Conservation (phyloP, 1,140 invertebrate species). For the Heliconius eleuchia region DNA sequence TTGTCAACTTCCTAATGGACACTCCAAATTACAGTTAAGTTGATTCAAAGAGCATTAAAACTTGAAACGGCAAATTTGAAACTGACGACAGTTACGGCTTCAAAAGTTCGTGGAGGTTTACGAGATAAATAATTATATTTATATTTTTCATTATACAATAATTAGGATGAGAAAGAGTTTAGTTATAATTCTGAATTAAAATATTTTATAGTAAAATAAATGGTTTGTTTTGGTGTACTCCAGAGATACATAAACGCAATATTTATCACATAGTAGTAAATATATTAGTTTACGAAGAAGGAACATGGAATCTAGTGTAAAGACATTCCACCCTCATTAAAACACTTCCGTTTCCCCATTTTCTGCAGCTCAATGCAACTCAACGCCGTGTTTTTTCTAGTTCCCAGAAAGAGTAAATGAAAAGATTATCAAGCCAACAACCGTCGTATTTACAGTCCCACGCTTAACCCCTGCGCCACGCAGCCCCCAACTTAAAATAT, state of each 20-base stretch:
- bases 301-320: too few relatives aligned
- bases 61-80: slow-evolving; percentile 26
- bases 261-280: too few relatives aligned
- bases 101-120: slow-evolving; percentile 38
- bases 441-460: too few relatives aligned
- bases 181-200: not conserved
- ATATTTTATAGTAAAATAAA: not conserved
- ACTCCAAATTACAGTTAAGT: slow-evolving; percentile 39
- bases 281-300: too few relatives aligned
- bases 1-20: slow-evolving; percentile 40
- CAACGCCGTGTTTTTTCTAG: too few relatives aligned
- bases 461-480: too few relatives aligned
- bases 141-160: slow-evolving; percentile 30
- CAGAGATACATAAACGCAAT: not conserved
- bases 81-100: slow-evolving; percentile 36
- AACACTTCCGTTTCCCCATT: too few relatives aligned
- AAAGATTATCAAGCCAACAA: too few relatives aligned
- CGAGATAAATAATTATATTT: slow-evolving; percentile 34
- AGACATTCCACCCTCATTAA: too few relatives aligned
- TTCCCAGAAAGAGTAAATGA: too few relatives aligned
- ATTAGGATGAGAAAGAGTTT: slow-evolving; percentile 3
- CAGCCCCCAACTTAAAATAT: too few relatives aligned
- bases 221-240: not conserved
- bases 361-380: too few relatives aligned
- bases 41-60: slow-evolving; percentile 42